These are phyloP conservation scores for Erebia epiphron DNA, from an alignment of 2,888 invertebrate species.

Conservation along the genomic window DNA sequence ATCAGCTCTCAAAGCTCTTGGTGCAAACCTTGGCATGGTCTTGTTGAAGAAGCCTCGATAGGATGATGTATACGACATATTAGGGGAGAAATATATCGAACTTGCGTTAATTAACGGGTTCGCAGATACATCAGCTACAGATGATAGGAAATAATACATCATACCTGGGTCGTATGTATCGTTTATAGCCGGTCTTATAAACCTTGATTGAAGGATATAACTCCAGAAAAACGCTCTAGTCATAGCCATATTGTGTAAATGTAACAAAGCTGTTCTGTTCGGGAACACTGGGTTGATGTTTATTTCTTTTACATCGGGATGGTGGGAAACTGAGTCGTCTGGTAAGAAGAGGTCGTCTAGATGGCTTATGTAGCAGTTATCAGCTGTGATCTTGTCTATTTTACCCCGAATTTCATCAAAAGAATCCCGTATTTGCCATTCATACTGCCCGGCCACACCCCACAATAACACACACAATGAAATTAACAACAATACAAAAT, in stretches of 20 bases:
- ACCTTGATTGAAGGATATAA: constrained; percentile 94
- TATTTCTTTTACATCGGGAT: constrained; percentile 96
- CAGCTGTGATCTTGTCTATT: constrained; percentile 91
- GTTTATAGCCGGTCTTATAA: constrained; percentile 94
- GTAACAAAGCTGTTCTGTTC: constrained; percentile 95
- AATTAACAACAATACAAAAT: constrained; percentile 59
- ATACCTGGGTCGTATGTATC: constrained; percentile 98
- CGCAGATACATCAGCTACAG: constrained; percentile 96
- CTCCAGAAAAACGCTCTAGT: constrained; percentile 98
- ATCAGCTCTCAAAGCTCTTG: constrained; percentile 94
- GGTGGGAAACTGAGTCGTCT: constrained; percentile 93
- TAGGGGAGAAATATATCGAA: constrained; percentile 96
- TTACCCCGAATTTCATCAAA: constrained; percentile 94
- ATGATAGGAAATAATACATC: constrained; percentile 98
- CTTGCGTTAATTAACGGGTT: constrained; percentile 96
- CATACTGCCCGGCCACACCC: constrained; percentile 92
- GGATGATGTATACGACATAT: constrained; percentile 96
- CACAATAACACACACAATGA: constrained; percentile 71
- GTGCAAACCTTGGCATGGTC: constrained; percentile 96
- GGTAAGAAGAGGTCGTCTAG: constrained; percentile 92
- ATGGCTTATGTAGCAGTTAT: constrained; percentile 96
- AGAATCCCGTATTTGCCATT: constrained; percentile 95
- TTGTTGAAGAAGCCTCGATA: constrained; percentile 98
- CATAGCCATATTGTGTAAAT: constrained; percentile 98
- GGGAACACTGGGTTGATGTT: constrained; percentile 97